phyloP scores from a whole-genome alignment of 2,113 vertebrate genomes.

The Microtus ochrogaster region DNA sequence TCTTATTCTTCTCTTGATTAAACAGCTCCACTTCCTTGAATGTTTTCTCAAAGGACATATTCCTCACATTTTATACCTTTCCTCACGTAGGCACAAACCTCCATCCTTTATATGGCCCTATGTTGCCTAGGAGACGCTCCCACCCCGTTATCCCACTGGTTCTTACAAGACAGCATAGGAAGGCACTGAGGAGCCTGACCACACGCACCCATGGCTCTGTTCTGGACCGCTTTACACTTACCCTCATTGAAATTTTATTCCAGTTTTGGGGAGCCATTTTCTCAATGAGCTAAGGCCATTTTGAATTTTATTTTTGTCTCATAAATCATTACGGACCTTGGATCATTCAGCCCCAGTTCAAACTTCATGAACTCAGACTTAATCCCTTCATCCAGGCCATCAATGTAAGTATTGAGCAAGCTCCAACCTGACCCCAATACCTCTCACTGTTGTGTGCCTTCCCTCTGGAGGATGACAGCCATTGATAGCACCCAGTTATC shows the following conservation, averaged over 20 bases:
- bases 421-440: slow-evolving; percentile 35
- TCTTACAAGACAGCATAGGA: slow-evolving; percentile 46
- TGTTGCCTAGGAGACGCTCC: slow-evolving; percentile 16
- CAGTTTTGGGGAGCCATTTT: slow-evolving; percentile 56
- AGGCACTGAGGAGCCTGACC: background rate
- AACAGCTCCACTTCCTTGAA: slow-evolving; percentile 42
- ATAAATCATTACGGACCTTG: slow-evolving; percentile 33
- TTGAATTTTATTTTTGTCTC: slow-evolving; percentile 72
- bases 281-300: slow-evolving; percentile 42
- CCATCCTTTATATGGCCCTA: background rate
- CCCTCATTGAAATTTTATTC: slow-evolving; percentile 34
- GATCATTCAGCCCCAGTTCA: slow-evolving; percentile 56
- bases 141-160: background rate
- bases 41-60: slow-evolving; percentile 51
- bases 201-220: background rate
- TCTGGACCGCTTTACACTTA: slow-evolving; percentile 10
- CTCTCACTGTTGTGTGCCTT: background rate
- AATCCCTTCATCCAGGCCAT: slow-evolving; percentile 68
- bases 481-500: slow-evolving; percentile 14
- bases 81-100: background rate
- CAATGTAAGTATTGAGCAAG: slow-evolving; percentile 66
- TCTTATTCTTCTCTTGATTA: slow-evolving; percentile 59
- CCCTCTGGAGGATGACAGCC: slow-evolving; percentile 26
- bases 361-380: slow-evolving; percentile 47
- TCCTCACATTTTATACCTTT: slow-evolving; percentile 42